Conservation (phyloP, 2,113 vertebrate genomes). For the Sander lucioperca region DNA sequence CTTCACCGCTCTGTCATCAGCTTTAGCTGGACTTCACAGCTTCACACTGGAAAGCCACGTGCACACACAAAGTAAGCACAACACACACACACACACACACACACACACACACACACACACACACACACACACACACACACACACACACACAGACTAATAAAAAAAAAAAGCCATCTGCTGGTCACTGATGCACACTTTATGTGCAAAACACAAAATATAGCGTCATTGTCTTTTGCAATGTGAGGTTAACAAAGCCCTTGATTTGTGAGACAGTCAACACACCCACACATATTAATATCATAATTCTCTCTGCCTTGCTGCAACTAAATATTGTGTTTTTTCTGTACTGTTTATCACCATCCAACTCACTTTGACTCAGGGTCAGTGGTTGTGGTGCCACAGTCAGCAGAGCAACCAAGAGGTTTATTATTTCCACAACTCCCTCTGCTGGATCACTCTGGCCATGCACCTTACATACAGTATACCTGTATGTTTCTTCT, state of each 20-base stretch:
- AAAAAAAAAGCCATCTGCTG: neutral
- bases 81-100: neutral
- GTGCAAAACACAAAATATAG: neutral
- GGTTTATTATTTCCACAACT: slow-evolving; percentile 11
- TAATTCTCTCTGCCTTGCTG: neutral
- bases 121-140: neutral
- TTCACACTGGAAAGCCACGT: slow-evolving; percentile 42
- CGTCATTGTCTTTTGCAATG: neutral
- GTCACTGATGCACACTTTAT: too few relatives aligned
- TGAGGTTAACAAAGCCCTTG: slow-evolving; percentile 17
- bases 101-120: neutral
- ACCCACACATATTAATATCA: slow-evolving; percentile 11
- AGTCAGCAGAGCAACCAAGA: neutral
- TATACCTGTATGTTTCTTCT: neutral
- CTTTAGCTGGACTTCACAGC: slow-evolving; percentile 53
- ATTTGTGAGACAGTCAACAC: slow-evolving; percentile 26
- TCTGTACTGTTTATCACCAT: neutral
- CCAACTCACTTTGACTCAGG: neutral
- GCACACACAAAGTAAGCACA: neutral
- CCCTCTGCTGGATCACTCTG: slow-evolving; percentile 48
- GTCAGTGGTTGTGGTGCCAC: too few relatives aligned
- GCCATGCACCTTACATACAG: neutral
- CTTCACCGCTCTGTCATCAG: slow-evolving; percentile 53
- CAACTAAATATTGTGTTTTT: too few relatives aligned
- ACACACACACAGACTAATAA: neutral